Base-by-base conservation (phyloP, 2,113 vertebrate genomes). In the Pteropus alecto region DNA sequence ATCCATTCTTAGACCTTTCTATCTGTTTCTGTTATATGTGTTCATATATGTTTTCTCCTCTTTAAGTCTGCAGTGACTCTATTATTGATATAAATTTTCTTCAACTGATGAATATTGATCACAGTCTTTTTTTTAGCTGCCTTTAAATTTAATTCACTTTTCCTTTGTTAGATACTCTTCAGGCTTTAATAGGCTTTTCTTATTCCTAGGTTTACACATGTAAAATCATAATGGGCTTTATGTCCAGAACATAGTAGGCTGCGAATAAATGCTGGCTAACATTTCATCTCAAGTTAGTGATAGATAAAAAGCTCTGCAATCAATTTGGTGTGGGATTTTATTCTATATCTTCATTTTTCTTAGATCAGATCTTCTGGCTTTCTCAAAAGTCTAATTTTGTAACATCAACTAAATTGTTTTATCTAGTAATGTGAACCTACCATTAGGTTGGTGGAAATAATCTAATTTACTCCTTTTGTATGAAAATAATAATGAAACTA, bases 401-500 rank as follows among this genome's bases (percentile, higher is more conserved):
- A 30, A 68, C 15, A 70, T 88, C 30, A 67, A 73, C 12, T 68
- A 13, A 89, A 70, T 83, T 81, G 6, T 91, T 85, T 78, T 19
- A 71, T 41, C 26, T 8, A 78, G 7, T 82, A 85, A 58, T 46
- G 33, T 88, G 30, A 93, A 76, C 5, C n/a, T 63, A 33, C 13
- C 8, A 68, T 48, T 63, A 84, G 7, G 22, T 58, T 60, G 15
- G n/a, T 63, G 4, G 48, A 84, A 67, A 67, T 56, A 73, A 87
- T 71, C 58, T 78, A 78, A 87, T 77, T 38, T 73, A 81, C 9
- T 74, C 21, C 87, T 89, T 41, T 48, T 43, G 2, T 90, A 11
- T 82, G 61, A 96, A 87, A 96, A 63, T 79, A 94, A 63, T 58
- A 88, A 78, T 87, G 48, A 74, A 51, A 54, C 43, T 41, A 41